These are phyloP conservation scores for Agrotis clavis DNA, from an alignment of 2,888 invertebrate genomes.

Conservation along the genomic window DNA sequence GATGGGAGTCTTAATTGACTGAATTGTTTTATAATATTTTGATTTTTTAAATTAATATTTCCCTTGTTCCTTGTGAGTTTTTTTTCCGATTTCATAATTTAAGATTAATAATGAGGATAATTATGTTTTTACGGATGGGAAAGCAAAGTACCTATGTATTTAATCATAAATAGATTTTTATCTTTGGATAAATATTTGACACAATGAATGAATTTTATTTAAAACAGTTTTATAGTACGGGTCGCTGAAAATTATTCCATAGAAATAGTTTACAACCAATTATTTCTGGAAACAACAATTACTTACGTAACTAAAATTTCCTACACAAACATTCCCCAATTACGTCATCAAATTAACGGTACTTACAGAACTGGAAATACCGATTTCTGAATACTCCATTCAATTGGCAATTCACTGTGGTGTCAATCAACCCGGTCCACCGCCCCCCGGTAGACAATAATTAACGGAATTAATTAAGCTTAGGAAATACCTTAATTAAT, in stretches of 20 bases:
- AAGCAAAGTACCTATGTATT: too few relatives aligned
- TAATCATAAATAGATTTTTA: too few relatives aligned
- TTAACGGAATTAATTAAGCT: conserved; percentile 83
- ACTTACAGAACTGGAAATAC: conserved; percentile 53
- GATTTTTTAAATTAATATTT: background rate
- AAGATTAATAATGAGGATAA: too few relatives aligned
- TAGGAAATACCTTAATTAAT: conserved; percentile 79
- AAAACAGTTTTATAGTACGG: too few relatives aligned
- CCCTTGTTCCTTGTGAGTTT: background rate
- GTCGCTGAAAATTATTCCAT: background rate
- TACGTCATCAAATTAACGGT: conserved; percentile 45
- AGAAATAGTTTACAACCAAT: background rate
- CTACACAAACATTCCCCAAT: conserved; percentile 33
- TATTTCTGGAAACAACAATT: conserved; percentile 15
- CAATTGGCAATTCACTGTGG: conserved; percentile 64
- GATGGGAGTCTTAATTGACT: too few relatives aligned
- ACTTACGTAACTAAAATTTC: conserved; percentile 26
- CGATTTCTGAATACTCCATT: conserved; percentile 49
- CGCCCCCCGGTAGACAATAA: conserved; percentile 72
- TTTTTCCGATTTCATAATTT: too few relatives aligned
- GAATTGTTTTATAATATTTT: background rate
- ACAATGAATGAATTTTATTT: too few relatives aligned
- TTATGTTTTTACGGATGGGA: too few relatives aligned
- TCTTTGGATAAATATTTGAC: too few relatives aligned
- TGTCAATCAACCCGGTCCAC: conserved; percentile 69